Percentiles rank a stretch among this genome's conserved stretches.
Evolutionary conservation across 2,113 vertebrate genomes (phyloP).

Genomic region (Catharus minimus): DNA sequence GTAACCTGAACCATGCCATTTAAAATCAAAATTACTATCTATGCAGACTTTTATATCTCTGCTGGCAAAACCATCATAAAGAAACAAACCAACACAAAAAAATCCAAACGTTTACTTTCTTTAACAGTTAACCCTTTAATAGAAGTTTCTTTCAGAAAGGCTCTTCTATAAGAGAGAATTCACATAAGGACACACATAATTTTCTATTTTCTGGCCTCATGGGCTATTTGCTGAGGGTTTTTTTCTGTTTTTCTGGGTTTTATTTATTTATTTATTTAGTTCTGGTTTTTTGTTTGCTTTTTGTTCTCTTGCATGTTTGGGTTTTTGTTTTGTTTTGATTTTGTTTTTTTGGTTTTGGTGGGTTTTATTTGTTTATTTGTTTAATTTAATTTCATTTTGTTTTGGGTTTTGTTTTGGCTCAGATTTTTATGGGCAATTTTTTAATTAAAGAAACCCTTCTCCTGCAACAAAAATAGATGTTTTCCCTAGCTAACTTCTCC

Average conservation of each 20-base stretch:
- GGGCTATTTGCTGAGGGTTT: rapidly evolving
- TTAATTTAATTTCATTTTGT: not conserved
- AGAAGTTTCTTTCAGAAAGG: not conserved
- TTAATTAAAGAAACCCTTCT: not conserved
- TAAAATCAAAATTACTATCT: not conserved
- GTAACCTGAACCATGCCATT: not conserved
- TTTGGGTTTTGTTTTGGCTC: not conserved
- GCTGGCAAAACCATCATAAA: not conserved
- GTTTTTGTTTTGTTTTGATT: too few species aligned
- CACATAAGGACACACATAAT: not conserved
- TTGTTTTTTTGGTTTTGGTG: not conserved
- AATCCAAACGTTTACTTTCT: not conserved
- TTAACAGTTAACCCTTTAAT: not conserved
- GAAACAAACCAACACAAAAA: not conserved
- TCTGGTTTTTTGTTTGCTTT: not conserved
- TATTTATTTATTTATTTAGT: not conserved
- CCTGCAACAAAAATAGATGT: not conserved
- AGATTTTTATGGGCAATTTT: not conserved
- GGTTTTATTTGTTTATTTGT: not conserved
- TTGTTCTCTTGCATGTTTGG: too few species aligned
- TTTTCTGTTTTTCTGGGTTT: too few species aligned
- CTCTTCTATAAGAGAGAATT: not conserved
- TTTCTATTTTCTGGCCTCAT: not conserved
- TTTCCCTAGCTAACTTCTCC: not conserved
- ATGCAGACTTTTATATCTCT: not conserved